These are phyloP conservation scores for Aldrovandia affinis DNA, from an alignment of 2,797 vertebrate genomes.

Conservation along the genomic window DNA sequence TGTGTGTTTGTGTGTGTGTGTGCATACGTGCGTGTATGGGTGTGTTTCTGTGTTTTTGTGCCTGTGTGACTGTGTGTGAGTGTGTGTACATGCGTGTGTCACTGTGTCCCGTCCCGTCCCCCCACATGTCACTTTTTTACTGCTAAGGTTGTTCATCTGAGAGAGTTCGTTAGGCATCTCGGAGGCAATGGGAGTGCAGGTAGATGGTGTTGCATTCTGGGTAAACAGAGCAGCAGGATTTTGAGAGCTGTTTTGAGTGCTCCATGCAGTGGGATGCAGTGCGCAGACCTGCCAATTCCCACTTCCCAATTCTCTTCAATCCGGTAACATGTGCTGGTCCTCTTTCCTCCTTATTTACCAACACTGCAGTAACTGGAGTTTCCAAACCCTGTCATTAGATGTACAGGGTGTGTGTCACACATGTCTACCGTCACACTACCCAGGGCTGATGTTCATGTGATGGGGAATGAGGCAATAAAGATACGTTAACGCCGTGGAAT, in stretches of 20 bases:
- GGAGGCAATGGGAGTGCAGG: neutral
- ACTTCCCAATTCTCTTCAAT: neutral
- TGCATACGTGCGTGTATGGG: too few species aligned
- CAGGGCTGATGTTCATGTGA: neutral
- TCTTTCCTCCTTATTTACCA: slow-evolving; percentile 17
- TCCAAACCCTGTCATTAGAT: neutral
- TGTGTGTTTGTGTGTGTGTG: too few species aligned
- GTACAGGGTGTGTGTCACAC: neutral
- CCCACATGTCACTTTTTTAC: neutral
- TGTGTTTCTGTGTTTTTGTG: too few species aligned
- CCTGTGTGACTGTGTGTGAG: neutral
- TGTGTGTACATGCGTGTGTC: neutral
- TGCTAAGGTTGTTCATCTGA: neutral
- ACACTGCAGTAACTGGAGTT: neutral
- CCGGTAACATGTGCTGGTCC: neutral
- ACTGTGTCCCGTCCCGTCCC: neutral
- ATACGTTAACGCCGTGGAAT: neutral
- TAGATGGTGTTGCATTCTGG: neutral
- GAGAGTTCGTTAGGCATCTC: neutral
- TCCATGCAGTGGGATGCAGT: neutral
- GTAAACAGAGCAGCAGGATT: neutral
- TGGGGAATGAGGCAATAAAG: neutral
- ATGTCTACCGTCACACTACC: neutral
- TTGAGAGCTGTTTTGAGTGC: neutral
- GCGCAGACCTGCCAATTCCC: neutral